phyloP scores from a whole-genome alignment of 2,113 vertebrate species.

The Poecile atricapillus region DNA sequence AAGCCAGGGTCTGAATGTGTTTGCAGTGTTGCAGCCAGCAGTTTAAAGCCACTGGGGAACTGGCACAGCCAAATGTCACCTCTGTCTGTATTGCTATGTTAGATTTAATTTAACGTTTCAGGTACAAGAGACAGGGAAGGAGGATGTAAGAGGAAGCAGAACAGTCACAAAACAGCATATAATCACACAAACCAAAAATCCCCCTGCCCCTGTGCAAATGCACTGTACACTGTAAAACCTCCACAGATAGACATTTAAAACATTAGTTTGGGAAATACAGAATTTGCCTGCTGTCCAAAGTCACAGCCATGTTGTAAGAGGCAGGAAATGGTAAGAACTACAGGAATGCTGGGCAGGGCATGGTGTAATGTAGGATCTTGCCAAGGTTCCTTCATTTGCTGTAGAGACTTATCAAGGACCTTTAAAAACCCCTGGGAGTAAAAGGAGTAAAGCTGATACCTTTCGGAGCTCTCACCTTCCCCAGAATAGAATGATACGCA shows the following conservation, averaged over 20 bases:
- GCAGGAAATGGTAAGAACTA: conserved; percentile 45
- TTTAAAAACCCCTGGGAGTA: neutral
- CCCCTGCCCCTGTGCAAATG: neutral
- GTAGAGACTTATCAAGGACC: neutral
- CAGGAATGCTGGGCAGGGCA: conserved; percentile 51
- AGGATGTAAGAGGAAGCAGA: conserved; percentile 33
- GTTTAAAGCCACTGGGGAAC: neutral
- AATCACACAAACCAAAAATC: neutral
- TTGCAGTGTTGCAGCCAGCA: conserved; percentile 37
- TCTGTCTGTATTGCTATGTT: neutral
- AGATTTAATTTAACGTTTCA: neutral
- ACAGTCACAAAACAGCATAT: neutral
- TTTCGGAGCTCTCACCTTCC: neutral
- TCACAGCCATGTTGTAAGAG: neutral
- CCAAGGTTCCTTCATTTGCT: neutral
- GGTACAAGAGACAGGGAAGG: neutral
- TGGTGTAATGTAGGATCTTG: neutral
- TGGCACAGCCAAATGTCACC: neutral
- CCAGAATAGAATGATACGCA: conserved; percentile 36
- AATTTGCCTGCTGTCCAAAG: neutral
- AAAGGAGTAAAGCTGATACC: neutral
- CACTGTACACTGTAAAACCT: neutral
- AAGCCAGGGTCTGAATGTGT: neutral
- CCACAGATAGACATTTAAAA: neutral
- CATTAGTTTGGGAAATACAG: neutral